Evolutionary conservation across 2,797 vertebrate species (phyloP).

Genomic region (Basileuterus tristriatus): DNA sequence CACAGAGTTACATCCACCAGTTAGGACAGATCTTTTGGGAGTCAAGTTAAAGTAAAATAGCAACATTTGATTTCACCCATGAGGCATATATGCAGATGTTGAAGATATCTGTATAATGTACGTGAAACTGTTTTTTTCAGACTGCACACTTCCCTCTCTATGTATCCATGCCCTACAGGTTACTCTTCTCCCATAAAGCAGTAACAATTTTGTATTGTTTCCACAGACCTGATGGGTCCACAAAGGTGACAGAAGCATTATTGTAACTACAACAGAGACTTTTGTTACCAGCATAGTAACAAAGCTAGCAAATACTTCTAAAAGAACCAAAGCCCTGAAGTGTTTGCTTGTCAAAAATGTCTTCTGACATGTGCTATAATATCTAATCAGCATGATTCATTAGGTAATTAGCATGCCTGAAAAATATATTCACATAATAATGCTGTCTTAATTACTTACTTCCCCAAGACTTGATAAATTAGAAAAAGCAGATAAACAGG

Average conservation of each 20-base stretch:
- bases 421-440: conserved; percentile 34
- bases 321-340: not conserved
- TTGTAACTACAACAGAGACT: not conserved
- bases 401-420: conserved; percentile 13
- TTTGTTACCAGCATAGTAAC: not conserved
- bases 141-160: not conserved
- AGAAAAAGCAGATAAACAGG: conserved; percentile 9
- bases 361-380: not conserved
- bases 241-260: not conserved
- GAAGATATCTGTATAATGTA: not conserved
- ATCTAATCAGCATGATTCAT: conserved; percentile 20
- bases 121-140: not conserved
- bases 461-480: conserved; percentile 14
- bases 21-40: not conserved
- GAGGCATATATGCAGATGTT: not conserved
- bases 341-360: not conserved
- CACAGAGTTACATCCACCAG: not conserved
- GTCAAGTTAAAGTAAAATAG: not conserved
- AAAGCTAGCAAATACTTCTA: not conserved
- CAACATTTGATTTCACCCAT: not conserved
- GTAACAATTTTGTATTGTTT: not conserved
- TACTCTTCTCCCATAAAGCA: not conserved
- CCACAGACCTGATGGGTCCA: not conserved
- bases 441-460: conserved; percentile 28
- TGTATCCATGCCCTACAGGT: not conserved